phyloP scores from a whole-genome alignment of 2,888 invertebrate species.

The Tenthredo notha region DNA sequence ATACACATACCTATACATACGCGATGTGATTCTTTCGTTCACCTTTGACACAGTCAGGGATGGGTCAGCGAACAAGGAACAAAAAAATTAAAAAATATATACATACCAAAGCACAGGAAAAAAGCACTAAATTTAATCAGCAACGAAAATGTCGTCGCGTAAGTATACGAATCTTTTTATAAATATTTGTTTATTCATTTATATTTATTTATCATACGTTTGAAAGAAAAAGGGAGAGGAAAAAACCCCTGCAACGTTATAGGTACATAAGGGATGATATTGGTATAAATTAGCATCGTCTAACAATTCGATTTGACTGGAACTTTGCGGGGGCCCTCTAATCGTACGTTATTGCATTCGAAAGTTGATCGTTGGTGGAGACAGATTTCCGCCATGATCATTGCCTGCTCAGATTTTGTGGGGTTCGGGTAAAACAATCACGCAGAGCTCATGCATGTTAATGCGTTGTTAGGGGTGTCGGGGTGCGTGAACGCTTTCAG shows the following conservation, averaged over 20 bases:
- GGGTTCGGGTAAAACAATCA: conserved; percentile 77
- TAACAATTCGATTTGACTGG: neutral
- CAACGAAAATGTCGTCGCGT: neutral
- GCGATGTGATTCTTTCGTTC: conserved; percentile 13
- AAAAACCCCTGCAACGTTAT: neutral
- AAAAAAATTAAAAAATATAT: neutral
- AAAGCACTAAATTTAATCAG: neutral
- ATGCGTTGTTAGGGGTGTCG: conserved; percentile 74
- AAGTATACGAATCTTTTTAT: neutral
- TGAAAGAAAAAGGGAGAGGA: neutral
- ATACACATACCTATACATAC: neutral
- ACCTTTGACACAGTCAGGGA: neutral
- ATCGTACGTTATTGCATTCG: conserved; percentile 49
- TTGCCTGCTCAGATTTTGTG: conserved; percentile 69
- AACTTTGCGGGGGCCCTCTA: neutral
- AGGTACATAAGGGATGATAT: neutral
- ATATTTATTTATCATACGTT: neutral
- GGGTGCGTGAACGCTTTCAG: conserved; percentile 62
- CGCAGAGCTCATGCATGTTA: conserved; percentile 78
- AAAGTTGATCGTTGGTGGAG: conserved; percentile 20
- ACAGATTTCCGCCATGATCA: conserved; percentile 62
- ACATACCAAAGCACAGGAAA: neutral
- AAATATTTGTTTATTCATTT: neutral
- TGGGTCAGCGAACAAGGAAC: neutral
- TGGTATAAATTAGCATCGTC: conserved; percentile 45